Base-by-base conservation (phyloP, 2,797 vertebrate species). In the Heterohyrax brucei region DNA sequence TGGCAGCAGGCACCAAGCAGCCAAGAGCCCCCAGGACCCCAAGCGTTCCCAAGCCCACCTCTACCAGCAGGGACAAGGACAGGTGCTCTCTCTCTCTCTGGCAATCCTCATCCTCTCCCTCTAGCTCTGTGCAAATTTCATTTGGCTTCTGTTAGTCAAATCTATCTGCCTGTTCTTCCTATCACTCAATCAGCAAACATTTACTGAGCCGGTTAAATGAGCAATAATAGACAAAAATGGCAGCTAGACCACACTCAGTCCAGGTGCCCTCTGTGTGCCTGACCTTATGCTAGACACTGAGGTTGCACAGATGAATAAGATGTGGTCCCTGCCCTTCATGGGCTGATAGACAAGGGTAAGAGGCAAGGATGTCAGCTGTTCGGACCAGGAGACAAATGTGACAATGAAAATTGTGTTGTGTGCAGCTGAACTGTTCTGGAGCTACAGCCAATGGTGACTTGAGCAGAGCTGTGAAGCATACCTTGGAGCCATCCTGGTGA, bases 61-160 rank as follows among this genome's bases (percentile, higher is more conserved):
- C 18, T 18, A 7, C 1, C 68, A 6, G 14, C 44, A 56, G 59
- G 8, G 24, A 9, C 26, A 28, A 4, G 0, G 1, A 10, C 9
- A 6, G 62, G 48, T 5, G 2, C 10, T 14, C 21, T 8, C 39
- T 39, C 39, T 39, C 39, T 39, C n/a, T n/a, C 30, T 5, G 8
- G 7, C 24, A 59, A 33, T 53, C 44, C 44, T 5, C 9, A 0
- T 7, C 24, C 22, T 61, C n/a, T 24, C 61, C 19, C 21, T 1
- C 66, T 46, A 2, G 9, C 26, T 50, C 21, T 10, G 28, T 7
- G 28, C 56, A 80, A 22, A 3, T 28, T 50, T 92, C 73, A 18
- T 33, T 53, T 70, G 56, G 86, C 19, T 85, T 9, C 16, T 5
- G 33, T 30, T 44, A 7, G 22, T 64, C 88, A 53, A 21, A n/a